These are phyloP conservation scores for Sebastes itinus DNA, from an alignment of 2,797 vertebrate species.

Conservation along the genomic window DNA sequence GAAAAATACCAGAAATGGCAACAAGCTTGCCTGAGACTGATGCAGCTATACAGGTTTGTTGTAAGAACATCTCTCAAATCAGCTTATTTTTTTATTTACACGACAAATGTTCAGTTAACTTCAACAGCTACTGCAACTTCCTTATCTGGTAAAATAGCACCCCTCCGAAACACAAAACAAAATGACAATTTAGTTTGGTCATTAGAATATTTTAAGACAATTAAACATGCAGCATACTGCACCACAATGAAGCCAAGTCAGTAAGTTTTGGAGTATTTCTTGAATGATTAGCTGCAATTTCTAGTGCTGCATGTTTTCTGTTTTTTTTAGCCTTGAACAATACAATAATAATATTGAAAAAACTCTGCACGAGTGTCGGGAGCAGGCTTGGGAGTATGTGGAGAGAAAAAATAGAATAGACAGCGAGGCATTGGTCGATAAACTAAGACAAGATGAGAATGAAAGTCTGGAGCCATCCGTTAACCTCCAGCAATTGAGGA, in stretches of 20 bases:
- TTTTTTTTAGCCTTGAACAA: constrained; percentile 29
- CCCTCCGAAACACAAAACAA: background rate
- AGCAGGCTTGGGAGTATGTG: constrained; percentile 38
- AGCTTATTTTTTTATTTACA: background rate
- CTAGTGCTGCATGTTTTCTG: background rate
- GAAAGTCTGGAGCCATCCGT: constrained; percentile 59
- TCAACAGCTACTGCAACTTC: background rate
- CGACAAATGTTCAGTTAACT: background rate
- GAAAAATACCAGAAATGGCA: background rate
- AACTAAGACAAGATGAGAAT: constrained; percentile 65
- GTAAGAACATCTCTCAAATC: background rate
- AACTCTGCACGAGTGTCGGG: constrained; percentile 11
- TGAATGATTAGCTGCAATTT: constrained; percentile 26
- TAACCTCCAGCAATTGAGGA: constrained; percentile 59
- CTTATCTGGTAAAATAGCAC: background rate
- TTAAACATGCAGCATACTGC: background rate
- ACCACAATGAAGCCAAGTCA: background rate
- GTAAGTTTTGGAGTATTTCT: background rate
- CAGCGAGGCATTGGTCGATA: constrained; percentile 61
- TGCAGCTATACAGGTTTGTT: background rate
- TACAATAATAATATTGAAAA: constrained; percentile 37
- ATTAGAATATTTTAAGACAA: background rate
- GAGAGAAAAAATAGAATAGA: constrained; percentile 41
- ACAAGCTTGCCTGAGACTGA: background rate
- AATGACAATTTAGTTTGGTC: background rate